Conservation (phyloP, 2,888 invertebrate genomes). For the Archips xylosteana region DNA sequence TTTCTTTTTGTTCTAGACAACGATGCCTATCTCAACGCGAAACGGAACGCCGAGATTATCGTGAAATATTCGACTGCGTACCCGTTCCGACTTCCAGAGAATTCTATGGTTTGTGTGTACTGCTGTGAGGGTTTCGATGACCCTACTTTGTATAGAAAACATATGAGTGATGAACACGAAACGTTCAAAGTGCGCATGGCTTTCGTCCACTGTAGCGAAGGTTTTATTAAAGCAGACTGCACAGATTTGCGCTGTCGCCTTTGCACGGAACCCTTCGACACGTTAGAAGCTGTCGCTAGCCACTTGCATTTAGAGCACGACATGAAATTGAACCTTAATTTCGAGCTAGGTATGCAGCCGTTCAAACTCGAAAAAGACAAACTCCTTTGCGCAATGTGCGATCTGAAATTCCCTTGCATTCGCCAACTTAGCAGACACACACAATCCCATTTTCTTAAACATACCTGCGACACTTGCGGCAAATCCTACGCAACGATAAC, state of each 20-base stretch:
- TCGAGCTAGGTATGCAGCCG: constrained; percentile 69
- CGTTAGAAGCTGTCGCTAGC: constrained; percentile 61
- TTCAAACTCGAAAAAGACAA: constrained; percentile 69
- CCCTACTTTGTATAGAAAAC: constrained; percentile 65
- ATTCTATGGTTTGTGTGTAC: constrained; percentile 76
- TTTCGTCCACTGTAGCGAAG: constrained; percentile 70
- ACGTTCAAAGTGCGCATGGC: constrained; percentile 67
- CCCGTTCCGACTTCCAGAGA: constrained; percentile 78
- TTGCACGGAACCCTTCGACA: constrained; percentile 58
- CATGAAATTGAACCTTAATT: constrained; percentile 58
- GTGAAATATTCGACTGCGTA: constrained; percentile 77
- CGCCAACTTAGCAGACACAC: constrained; percentile 73
- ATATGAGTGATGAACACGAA: constrained; percentile 72
- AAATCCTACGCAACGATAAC: constrained; percentile 73
- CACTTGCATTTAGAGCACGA: constrained; percentile 66
- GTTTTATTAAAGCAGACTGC: constrained; percentile 74
- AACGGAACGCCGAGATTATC: constrained; percentile 77
- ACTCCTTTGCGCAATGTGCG: constrained; percentile 67
- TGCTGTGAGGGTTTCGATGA: constrained; percentile 72
- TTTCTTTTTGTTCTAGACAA: constrained; percentile 83
- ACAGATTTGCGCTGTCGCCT: constrained; percentile 70
- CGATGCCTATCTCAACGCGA: constrained; percentile 72
- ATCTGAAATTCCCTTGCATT: constrained; percentile 61
- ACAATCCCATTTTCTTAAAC: constrained; percentile 70
- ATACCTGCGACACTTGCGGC: constrained; percentile 75